Evolutionary conservation across 2,888 invertebrate species (phyloP), one percentile per base, ranked within the genome.

Genomic region (Dicycla oo): DNA sequence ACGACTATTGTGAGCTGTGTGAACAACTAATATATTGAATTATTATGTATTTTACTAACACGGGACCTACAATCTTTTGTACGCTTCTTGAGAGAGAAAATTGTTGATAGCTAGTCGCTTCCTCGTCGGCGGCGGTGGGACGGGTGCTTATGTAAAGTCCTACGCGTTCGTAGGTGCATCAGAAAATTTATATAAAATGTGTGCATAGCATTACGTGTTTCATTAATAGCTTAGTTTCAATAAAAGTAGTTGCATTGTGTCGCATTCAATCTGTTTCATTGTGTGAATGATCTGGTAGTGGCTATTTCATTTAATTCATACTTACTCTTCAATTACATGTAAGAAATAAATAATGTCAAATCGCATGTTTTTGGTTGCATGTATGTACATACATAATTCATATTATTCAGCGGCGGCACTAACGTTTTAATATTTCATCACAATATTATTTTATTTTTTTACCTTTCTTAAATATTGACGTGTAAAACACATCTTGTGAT

Each of bases 191-290:
- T 4, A n/a, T 26, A 43, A 30, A 53, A 15, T 53, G 4, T 69
- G 45, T 54, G 43, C 30, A 49, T 77, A 49, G 73, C 58, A 56
- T 49, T 49, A n/a, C n/a, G n/a, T n/a, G 71, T 34, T 49, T 43
- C 8, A 60, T 60, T 43, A 18, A 3, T 47, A 72, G 34, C 40
- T 54, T 11, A 6, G 26, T 18, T 26, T 26, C 0, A 18, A n/a
- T 23, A 23, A 11, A 57, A 45, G 5, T 73, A 43, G 47, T 40
- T 26, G 18, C n/a, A 56, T 56, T n/a, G 15, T 6, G 30, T 15
- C n/a, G 20, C 53, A 10, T 26, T n/a, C n/a, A n/a, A 7, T 30
- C 2, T 40, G n/a, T 49, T 56, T 26, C 3, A 13, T n/a, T 18
- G 18, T 49, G 10, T 23, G 13, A 49, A 51, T 69, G 56, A 43